phyloP scores from a whole-genome alignment of 2,113 vertebrate genomes.

The Mola mola region DNA sequence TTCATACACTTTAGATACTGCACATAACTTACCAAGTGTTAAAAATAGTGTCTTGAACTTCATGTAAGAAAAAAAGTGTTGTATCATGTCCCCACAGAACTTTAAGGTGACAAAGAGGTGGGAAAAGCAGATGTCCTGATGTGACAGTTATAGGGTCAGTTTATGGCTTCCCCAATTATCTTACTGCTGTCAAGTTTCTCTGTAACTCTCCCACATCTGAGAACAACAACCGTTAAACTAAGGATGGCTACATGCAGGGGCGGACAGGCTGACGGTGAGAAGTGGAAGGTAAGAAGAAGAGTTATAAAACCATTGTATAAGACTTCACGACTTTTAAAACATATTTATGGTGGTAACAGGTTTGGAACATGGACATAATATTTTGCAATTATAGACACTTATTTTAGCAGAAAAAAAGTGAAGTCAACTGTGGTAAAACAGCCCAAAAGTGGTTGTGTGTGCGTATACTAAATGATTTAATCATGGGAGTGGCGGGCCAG shows the following conservation, averaged over 20 bases:
- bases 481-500: slow-evolving; percentile 50
- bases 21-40: neutral
- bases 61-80: neutral
- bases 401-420: too few species aligned
- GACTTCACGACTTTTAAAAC: too few species aligned
- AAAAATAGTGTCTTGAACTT: neutral
- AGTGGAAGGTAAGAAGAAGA: slow-evolving; percentile 11
- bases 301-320: too few species aligned
- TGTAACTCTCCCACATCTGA: neutral
- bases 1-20: neutral
- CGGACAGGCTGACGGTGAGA: neutral
- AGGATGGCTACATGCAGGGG: slow-evolving; percentile 1
- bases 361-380: too few species aligned
- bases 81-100: neutral
- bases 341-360: too few species aligned
- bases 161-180: slow-evolving; percentile 7
- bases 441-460: too few species aligned
- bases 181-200: slow-evolving; percentile 30
- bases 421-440: too few species aligned
- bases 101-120: neutral
- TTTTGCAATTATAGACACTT: too few species aligned
- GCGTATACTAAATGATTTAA: slow-evolving; percentile 39
- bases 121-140: slow-evolving; percentile 29
- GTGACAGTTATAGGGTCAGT: slow-evolving; percentile 23
- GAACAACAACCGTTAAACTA: slow-evolving; percentile 10